Evolutionary conservation across 1,140 invertebrate species (phyloP), one percentile per base, ranked within the genome.

Genomic region (Drosophila suzukii): DNA sequence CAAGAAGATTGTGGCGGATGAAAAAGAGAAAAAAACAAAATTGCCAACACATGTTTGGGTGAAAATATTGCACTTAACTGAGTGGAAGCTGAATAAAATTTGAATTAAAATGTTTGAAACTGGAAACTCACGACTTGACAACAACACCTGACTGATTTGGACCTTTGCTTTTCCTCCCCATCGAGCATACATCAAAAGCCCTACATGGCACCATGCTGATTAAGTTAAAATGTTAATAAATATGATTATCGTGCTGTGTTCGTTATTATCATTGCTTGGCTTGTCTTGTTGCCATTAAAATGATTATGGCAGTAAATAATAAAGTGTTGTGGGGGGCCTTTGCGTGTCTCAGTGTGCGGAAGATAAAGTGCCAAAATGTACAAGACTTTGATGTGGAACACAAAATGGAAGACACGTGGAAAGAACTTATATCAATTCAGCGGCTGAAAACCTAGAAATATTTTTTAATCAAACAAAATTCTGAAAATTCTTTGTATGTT

Each of bases 281-380:
- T 58, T 71, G 47, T 10, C 32, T 34, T 34, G 8, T 59, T 65
- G 65, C 79, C 83, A 75, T 86, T 86, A 88, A 88, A 81, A 72
- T 86, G 75, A 88, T 88, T 88, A 86, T 61, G 83, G 65, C 41
- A 78, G 78, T 86, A 86, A 86, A 88, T 88, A 88, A 86, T 86
- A 68, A 88, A 88, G 83, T 82, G 83, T 47, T 49, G 17, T 17
- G 39, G 15, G 38, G 32, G 2, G n/a, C 34, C 17, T 24, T 44
- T 53, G 17, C 46, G 15, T 20, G 17, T 47, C 39, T n/a, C 38
- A 39, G 50, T 32, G 30, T 41, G 20, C 30, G 12, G 30, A 50
- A 67, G 47, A 65, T 67, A 86, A 34, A 10, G 7, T 10, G 32
- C 8, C 7, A 34, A 34, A 34, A 5, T 27, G 27, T 27, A 27